Conservation (phyloP, 2,888 invertebrate genomes). For the Papilio gigon region DNA sequence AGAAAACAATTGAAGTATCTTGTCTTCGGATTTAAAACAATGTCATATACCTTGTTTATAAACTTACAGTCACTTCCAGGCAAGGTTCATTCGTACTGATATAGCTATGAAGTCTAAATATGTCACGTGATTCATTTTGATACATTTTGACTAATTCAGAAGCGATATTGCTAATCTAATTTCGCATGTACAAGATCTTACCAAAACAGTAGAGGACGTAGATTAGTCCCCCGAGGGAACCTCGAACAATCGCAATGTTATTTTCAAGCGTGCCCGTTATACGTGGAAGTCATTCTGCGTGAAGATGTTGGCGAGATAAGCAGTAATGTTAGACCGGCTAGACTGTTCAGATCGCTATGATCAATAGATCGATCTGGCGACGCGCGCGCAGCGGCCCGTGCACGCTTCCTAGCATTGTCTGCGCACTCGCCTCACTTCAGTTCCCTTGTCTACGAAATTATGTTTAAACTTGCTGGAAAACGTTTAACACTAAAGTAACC, state of each 20-base stretch:
- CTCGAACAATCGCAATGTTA: conserved; percentile 25
- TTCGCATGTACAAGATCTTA: no score
- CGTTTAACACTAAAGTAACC: neutral
- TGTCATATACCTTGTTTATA: neutral
- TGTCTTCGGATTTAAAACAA: neutral
- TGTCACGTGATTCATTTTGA: no score
- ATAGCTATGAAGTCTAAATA: no score
- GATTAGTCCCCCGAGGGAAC: conserved; percentile 23
- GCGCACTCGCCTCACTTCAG: conserved; percentile 41
- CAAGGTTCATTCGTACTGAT: no score
- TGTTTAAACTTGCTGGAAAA: conserved; percentile 5
- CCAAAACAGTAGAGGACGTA: neutral
- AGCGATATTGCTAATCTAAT: no score
- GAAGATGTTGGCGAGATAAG: conserved; percentile 40
- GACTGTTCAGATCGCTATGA: conserved; percentile 47
- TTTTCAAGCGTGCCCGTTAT: conserved; percentile 33
- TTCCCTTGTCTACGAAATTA: conserved; percentile 29
- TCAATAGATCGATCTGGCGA: conserved; percentile 48
- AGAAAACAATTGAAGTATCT: conserved; percentile 20
- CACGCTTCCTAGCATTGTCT: conserved; percentile 54
- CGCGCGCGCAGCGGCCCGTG: conserved; percentile 49
- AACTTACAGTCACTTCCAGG: no score
- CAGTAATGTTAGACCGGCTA: conserved; percentile 45
- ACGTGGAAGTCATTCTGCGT: conserved; percentile 24
- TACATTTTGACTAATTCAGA: no score